Conservation (phyloP, 2,113 vertebrate species). For the Rhodinocichla rosea region DNA sequence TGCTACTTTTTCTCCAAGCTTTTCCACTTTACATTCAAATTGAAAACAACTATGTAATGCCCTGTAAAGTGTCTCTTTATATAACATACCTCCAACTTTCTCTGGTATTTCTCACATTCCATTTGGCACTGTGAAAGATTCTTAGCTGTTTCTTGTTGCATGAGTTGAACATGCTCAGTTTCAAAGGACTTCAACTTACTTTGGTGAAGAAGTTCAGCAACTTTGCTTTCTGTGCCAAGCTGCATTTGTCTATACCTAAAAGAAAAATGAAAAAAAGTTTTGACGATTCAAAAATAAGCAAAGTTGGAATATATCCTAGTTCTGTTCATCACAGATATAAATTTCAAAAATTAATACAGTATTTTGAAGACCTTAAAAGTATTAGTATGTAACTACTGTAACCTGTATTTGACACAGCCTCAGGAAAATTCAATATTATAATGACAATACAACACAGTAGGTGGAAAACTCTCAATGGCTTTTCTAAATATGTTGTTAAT, state of each 20-base stretch:
- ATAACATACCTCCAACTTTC: slow-evolving; percentile 90
- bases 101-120: slow-evolving; percentile 97
- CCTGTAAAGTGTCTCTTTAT: not conserved
- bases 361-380: not conserved
- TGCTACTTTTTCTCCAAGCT: not conserved
- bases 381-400: not conserved
- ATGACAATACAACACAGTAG: not conserved
- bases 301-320: not conserved
- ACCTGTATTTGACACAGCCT: not conserved
- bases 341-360: not conserved
- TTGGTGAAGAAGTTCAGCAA: slow-evolving; percentile 89
- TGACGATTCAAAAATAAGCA: not conserved
- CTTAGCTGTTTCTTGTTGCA: slow-evolving; percentile 90
- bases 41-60: not conserved
- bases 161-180: slow-evolving; percentile 86
- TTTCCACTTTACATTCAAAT: not conserved
- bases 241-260: slow-evolving; percentile 89
- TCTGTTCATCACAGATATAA: not conserved
- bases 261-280: not conserved
- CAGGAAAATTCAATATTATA: not conserved
- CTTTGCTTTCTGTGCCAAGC: slow-evolving; percentile 85
- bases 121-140: slow-evolving; percentile 90
- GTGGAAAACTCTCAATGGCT: not conserved
- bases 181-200: slow-evolving; percentile 92
- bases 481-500: not conserved